Evolutionary conservation across 2,888 invertebrate genomes (phyloP), one percentile per base, ranked within the genome.

Genomic region (Hofmannophila pseudospretella): DNA sequence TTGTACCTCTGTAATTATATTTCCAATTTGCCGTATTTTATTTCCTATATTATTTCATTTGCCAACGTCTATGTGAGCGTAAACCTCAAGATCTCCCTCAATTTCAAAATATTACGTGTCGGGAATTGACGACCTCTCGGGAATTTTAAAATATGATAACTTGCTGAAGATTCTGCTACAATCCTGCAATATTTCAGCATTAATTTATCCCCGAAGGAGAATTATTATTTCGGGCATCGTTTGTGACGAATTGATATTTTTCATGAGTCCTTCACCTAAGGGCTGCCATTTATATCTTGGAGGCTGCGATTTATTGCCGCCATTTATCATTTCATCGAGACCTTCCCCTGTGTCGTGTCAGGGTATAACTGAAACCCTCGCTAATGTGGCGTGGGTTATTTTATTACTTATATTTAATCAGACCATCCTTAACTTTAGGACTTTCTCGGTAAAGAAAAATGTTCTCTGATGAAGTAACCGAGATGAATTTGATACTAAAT

Each of bases 311-410:
- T 78, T 80, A 77, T 80, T 58, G 65, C 61, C 44, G 30, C 47
- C 67, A 75, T 81, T 81, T 69, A 74, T 82, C 76, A 79, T 77
- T 71, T 74, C 66, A 74, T 73, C 67, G 72, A 70, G 64, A 63
- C 52, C 52, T 58, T 55, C 47, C 49, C 52, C 53, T 49, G 49
- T 48, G 34, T 32, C 37, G 28, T 31, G 31, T 34, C 20, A 7
- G 7, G 22, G 32, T 34, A 28, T 30, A 35, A 28, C 14, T 13
- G 10, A 32, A 11, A 32, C n/a, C 14, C 45, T 41, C 41, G 44
- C 39, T 53, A 49, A 54, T 52, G 53, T 52, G 42, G 36, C 43
- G 38, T 42, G 42, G 9, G 28, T 28, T 28, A 30, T 30, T 30
- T 41, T 41, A 39, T 44, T 40, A 47, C 47, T 48, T 50, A 55